Conservation (phyloP, 1,140 invertebrate genomes). For the Homalodisca vitripennis region DNA sequence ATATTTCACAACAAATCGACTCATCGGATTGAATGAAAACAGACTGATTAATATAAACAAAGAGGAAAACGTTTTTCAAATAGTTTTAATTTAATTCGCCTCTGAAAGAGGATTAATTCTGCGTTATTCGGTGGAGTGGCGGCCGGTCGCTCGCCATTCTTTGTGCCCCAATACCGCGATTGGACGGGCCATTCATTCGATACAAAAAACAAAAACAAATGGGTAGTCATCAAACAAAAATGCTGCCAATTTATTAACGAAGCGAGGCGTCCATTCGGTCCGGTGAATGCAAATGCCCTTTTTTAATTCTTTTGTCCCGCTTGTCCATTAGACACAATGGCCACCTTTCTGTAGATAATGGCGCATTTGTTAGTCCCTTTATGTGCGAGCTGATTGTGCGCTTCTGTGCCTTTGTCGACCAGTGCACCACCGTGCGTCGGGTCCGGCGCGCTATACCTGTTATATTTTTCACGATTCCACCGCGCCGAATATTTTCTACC, state of each 20-base stretch:
- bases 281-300: slow-evolving; percentile 14
- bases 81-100: slow-evolving; percentile 25
- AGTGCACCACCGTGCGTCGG: not conserved
- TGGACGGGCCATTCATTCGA: slow-evolving; percentile 5
- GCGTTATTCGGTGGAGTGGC: slow-evolving; percentile 11
- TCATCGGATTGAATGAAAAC: not conserved
- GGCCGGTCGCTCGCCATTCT: slow-evolving; percentile 7
- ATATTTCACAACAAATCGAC: not conserved
- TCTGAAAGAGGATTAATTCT: slow-evolving; percentile 19
- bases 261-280: slow-evolving; percentile 15
- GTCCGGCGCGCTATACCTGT: not conserved
- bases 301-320: slow-evolving; percentile 20
- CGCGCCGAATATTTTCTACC: slow-evolving; percentile 1
- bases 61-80: slow-evolving; percentile 16
- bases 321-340: slow-evolving; percentile 21
- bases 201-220: slow-evolving; percentile 21
- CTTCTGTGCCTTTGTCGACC: not conserved
- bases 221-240: slow-evolving; percentile 21
- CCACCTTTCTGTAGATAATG: slow-evolving; percentile 16
- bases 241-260: slow-evolving; percentile 29
- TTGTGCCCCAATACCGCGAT: slow-evolving; percentile 14
- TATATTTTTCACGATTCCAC: slow-evolving; percentile 4
- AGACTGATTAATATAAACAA: slow-evolving; percentile 11
- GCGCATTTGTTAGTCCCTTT: slow-evolving; percentile 21
- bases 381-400: not conserved